phyloP scores from a whole-genome alignment of 2,797 vertebrate genomes.

The Telmatherina bonti region DNA sequence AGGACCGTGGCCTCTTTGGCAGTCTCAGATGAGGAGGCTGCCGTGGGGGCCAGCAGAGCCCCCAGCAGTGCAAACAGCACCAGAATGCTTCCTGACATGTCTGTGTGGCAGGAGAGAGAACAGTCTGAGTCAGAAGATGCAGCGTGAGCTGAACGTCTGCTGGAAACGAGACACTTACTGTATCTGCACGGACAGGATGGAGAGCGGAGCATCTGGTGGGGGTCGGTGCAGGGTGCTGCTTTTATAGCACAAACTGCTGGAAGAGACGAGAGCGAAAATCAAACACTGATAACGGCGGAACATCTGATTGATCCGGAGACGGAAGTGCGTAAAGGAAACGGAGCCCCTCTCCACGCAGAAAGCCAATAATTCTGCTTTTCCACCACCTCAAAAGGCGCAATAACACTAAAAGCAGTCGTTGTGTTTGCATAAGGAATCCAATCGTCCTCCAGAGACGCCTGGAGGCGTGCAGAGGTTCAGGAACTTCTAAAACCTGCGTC shows the following conservation, averaged over 20 bases:
- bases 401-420: constrained; percentile 70
- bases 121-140: neutral
- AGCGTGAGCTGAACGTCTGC: neutral
- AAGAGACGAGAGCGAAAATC: constrained; percentile 41
- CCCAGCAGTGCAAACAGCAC: constrained; percentile 58
- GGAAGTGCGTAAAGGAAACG: constrained; percentile 70
- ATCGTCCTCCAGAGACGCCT: constrained; percentile 39
- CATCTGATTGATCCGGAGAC: constrained; percentile 64
- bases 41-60: constrained; percentile 44
- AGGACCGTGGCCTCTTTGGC: constrained; percentile 1
- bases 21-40: constrained; percentile 56
- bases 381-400: constrained; percentile 37
- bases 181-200: constrained; percentile 39
- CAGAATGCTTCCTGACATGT: constrained; percentile 74
- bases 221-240: constrained; percentile 8
- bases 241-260: constrained; percentile 59
- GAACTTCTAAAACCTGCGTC: constrained; percentile 5
- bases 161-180: constrained; percentile 11
- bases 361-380: constrained; percentile 42
- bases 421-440: constrained; percentile 66
- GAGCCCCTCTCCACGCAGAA: constrained; percentile 18
- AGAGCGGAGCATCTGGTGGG: constrained; percentile 13
- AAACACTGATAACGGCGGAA: constrained; percentile 54
- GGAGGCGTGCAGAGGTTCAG: constrained; percentile 15
- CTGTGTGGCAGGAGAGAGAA: constrained; percentile 41